Evolutionary conservation across 2,888 invertebrate species (phyloP), one percentile per base, ranked within the genome.

Genomic region (Tipula helvola): DNA sequence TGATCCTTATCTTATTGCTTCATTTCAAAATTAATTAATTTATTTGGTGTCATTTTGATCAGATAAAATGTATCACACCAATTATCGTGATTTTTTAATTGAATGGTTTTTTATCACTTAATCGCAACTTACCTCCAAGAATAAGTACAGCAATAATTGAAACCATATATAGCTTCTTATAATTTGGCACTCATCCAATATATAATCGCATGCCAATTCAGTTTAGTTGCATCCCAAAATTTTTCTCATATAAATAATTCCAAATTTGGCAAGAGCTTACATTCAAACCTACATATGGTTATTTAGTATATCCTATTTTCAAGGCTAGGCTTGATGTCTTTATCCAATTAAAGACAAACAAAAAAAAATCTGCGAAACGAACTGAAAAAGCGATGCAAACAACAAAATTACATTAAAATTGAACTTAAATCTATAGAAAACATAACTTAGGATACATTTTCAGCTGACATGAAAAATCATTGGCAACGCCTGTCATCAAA

Each of bases 401-500:
- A 71, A 71, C 28, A 71, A 71, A 71, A 71, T 71, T 12, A 71
- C 71, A 71, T 71, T 71, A 71, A 71, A 71, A 28, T 28, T 71
- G 71, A 71, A 71, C 71, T 71, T 28, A 71, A 28, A 71, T 71
- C 71, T 71, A 71, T 28, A 28, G 28, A 71, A 18, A 71, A 71
- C 71, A 28, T 39, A 28, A n/a, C n/a, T 71, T 18, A 28, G 28
- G 71, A 71, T 28, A 28, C 28, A 28, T 71, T 71, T 71, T 10
- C 10, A 71, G 28, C 8, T 28, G 71, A 71, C 28, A 71, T 71
- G 71, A 71, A 71, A 71, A 71, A 71, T 71, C 71, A 71, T 71
- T 71, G 71, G 71, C 71, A 71, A 71, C 71, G 71, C 71, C 71
- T 71, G 71, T 71, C 71, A 71, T 71, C 71, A 71, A 71, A 71